phyloP scores from a whole-genome alignment of 2,888 invertebrate species.

The Hirtodrosophila histrioides region DNA sequence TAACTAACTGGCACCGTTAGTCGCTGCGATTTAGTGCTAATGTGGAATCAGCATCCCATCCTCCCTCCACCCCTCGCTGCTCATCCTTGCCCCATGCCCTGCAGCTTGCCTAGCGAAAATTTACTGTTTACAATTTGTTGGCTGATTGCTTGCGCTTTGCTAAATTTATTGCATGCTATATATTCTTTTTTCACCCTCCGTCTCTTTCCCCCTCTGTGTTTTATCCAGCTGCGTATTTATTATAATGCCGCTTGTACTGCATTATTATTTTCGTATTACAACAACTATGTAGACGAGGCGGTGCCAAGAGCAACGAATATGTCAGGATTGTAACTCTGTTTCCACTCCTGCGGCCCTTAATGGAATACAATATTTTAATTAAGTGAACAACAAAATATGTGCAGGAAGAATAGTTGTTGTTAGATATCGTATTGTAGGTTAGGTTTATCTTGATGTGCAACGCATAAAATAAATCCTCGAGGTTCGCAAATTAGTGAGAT shows the following conservation, averaged over 20 bases:
- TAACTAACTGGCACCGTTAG: slow-evolving; percentile 77
- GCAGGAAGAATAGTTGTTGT: too few relatives aligned
- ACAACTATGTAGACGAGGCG: neutral
- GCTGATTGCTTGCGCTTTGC: slow-evolving; percentile 74
- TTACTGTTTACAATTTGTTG: slow-evolving; percentile 78
- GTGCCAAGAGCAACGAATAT: slow-evolving; percentile 15
- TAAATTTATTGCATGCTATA: slow-evolving; percentile 72
- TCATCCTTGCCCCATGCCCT: slow-evolving; percentile 14
- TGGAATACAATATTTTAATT: slow-evolving; percentile 59
- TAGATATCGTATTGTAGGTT: too few relatives aligned
- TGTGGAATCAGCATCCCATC: slow-evolving; percentile 46
- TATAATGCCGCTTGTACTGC: slow-evolving; percentile 61
- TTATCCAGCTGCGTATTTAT: slow-evolving; percentile 58
- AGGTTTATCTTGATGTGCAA: too few relatives aligned
- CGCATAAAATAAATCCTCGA: too few relatives aligned
- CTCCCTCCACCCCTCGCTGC: neutral
- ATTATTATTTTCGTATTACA: slow-evolving; percentile 71
- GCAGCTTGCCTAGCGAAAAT: slow-evolving; percentile 53
- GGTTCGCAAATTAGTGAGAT: too few relatives aligned
- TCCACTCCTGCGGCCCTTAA: slow-evolving; percentile 2
- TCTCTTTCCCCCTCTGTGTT: neutral
- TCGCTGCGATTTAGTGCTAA: slow-evolving; percentile 75
- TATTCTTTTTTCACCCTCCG: slow-evolving; percentile 24
- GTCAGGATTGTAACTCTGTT: neutral
- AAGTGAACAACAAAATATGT: slow-evolving; percentile 44